phyloP scores from a whole-genome alignment of 1,140 invertebrate genomes.

The Scylla paramamosain region DNA sequence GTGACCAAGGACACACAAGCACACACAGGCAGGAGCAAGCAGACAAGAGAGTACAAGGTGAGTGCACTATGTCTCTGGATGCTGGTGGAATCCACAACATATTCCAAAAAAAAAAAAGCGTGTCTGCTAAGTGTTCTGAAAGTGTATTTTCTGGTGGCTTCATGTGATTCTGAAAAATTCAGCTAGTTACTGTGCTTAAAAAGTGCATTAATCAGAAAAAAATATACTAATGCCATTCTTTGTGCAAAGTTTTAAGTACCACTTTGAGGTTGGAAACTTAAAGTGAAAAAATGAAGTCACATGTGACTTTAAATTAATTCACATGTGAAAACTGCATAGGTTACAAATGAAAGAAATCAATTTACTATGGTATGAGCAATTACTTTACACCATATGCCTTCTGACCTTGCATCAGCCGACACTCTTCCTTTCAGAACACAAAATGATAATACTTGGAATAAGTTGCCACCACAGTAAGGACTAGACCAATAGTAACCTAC shows the following conservation, averaged over 20 bases:
- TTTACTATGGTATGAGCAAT: neutral
- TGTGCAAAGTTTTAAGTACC: no score
- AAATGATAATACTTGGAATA: neutral
- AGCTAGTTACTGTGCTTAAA: no score
- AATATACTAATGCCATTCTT: no score
- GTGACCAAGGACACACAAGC: slow-evolving; percentile 72
- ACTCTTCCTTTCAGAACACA: neutral
- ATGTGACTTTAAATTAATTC: no score
- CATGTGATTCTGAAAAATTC: no score
- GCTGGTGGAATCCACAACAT: slow-evolving; percentile 40
- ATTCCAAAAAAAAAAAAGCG: slow-evolving; percentile 25
- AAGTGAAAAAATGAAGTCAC: no score
- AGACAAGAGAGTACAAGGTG: slow-evolving; percentile 70
- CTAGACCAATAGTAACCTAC: neutral
- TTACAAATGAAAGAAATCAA: neutral
- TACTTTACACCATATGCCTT: neutral
- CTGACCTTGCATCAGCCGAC: no score
- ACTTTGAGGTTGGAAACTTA: no score
- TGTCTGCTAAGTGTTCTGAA: neutral
- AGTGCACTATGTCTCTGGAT: slow-evolving; percentile 68
- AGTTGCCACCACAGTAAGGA: slow-evolving; percentile 9
- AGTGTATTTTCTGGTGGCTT: neutral
- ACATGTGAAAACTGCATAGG: neutral
- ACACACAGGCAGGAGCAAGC: slow-evolving; percentile 74
- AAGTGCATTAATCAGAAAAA: no score